Evolutionary conservation across 2,113 vertebrate genomes (phyloP), one percentile per base, ranked within the genome.

Genomic region (Patagioenas fasciata): DNA sequence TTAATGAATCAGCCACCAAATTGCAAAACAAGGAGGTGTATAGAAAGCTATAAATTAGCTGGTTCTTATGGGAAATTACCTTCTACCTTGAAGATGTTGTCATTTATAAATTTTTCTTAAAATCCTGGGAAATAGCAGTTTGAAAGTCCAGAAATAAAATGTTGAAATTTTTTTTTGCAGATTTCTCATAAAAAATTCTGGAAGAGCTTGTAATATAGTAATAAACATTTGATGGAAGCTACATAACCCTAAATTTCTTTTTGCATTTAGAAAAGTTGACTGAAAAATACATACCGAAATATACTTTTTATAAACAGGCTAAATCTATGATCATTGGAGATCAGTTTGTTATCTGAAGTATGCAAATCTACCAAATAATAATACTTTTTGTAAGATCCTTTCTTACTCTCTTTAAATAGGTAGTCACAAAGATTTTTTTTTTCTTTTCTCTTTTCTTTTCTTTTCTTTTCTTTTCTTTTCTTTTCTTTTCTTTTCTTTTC

Each of bases 31-130:
- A 96, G 95, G 65, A 95, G 91, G 42, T 97, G 93, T 97, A 85
- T 96, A 96, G 92, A 97, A 97, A 98, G 80, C 84, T 97, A 96
- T 96, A 98, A 97, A 97, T 98, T 97, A 97, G 28, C 25, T 67
- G 70, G 38, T 93, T 96, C 96, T 97, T 97, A 75, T 79, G 96
- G 96, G 98, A 98, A 98, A 98, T 98, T 97, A 94, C 72, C 84
- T 92, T 95, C 86, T 91, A 78, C 91, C 38, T 98, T 93, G 95
- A 95, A 90, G 75, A 87, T 96, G 75, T 80, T 96, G 62, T 42
- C 75, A 88, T 97, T 97, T 97, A 94, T 82, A 97, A 96, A 95
- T 92, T 88, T 73, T 87, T 88, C 61, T 91, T 85, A 89, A 96
- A 91, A 87, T 90, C 62, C 84, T 67, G 84, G 66, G 85, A 97